Conservation (phyloP, 1,140 invertebrate species). For the Goniozus legneri region DNA sequence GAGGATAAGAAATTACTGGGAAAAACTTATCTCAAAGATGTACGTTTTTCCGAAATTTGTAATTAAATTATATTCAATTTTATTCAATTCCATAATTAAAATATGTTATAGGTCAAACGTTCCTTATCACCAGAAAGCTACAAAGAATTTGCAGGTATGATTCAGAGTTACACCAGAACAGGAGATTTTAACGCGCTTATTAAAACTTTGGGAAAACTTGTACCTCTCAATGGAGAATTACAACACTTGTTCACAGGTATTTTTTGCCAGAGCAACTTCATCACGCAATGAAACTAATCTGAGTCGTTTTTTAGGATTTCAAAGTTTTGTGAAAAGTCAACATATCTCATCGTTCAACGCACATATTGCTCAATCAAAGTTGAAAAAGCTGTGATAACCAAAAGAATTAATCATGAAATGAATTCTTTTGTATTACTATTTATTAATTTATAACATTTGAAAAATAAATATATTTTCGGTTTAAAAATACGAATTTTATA, state of each 20-base stretch:
- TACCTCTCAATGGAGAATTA: constrained; percentile 50
- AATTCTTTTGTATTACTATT: too few relatives aligned
- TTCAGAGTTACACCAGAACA: constrained; percentile 59
- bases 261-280: background rate
- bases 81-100: constrained; percentile 4
- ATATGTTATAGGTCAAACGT: constrained; percentile 53
- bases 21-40: constrained; percentile 37
- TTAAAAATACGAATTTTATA: too few relatives aligned
- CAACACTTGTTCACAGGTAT: constrained; percentile 62
- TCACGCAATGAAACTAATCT: background rate
- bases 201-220: constrained; percentile 51
- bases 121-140: constrained; percentile 55
- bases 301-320: constrained; percentile 38
- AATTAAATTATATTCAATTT: background rate
- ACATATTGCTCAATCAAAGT: constrained; percentile 9
- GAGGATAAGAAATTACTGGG: constrained; percentile 30
- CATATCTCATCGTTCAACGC: constrained; percentile 29
- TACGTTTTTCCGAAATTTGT: constrained; percentile 15
- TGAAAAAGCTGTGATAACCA: constrained; percentile 18
- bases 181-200: constrained; percentile 56
- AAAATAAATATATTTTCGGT: too few relatives aligned
- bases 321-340: constrained; percentile 35
- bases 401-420: too few relatives aligned
- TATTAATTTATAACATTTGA: too few relatives aligned
- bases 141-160: constrained; percentile 58